These are phyloP conservation scores for Hirundo rustica DNA, from an alignment of 2,797 vertebrate genomes.

Conservation along the genomic window DNA sequence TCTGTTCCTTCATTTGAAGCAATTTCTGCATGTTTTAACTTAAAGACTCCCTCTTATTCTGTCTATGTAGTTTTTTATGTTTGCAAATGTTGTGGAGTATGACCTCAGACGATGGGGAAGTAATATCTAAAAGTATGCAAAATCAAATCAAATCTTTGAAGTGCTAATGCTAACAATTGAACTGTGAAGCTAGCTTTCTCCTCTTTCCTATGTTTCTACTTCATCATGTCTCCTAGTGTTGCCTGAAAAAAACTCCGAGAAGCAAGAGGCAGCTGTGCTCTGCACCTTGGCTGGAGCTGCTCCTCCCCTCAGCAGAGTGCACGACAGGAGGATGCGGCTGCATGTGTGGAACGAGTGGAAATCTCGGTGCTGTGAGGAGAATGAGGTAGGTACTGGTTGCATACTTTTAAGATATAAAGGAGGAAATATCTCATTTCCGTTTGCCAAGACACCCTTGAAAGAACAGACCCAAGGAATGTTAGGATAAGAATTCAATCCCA, in stretches of 20 bases:
- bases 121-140: not conserved
- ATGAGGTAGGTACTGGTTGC: rapidly evolving
- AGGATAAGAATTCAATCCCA: not conserved
- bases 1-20: not conserved
- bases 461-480: not conserved
- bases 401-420: not conserved
- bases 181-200: not conserved
- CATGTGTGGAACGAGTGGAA: not conserved
- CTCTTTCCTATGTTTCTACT: not conserved
- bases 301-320: not conserved
- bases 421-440: not conserved
- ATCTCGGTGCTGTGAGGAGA: not conserved
- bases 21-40: not conserved
- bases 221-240: not conserved
- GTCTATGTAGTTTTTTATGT: not conserved
- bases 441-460: not conserved
- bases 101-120: not conserved
- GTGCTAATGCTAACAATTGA: not conserved
- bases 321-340: not conserved
- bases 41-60: not conserved
- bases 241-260: not conserved
- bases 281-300: not conserved
- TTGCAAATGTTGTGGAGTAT: not conserved
- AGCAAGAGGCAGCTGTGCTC: not conserved
- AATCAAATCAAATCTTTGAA: not conserved